Evolutionary conservation across 1,140 invertebrate species (phyloP), one percentile per base, ranked within the genome.

Genomic region (Ladona fulva): DNA sequence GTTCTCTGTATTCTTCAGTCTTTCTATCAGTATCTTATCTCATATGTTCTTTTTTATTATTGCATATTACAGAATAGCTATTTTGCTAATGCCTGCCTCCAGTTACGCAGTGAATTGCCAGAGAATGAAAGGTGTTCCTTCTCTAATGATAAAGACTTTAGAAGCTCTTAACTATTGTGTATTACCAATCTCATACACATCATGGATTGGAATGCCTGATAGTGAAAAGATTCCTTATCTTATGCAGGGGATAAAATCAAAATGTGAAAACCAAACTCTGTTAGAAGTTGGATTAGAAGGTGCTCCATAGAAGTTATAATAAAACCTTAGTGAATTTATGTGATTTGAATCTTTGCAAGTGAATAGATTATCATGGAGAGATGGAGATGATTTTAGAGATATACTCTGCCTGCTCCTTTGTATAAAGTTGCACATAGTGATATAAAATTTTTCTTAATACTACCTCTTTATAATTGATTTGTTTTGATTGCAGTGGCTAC

Each of bases 191-290:
- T 82, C 82, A 79, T 44, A 82, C 42, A 77, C 79, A 29, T 81
- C 79, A 44, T 89, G 87, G 88, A 75, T 79, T 8, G 79, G 82
- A 12, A 77, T 89, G 19, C 76, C 81, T 6, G 83, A 87, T 74
- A 82, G 86, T 78, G 86, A 88, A 83, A 87, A 85, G 80, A 83
- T 87, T 79, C 85, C 84, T 0, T 88, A 86, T 78, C 80, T 89
- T 25, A 84, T 88, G 82, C 84, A 86, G 29, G 74, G 74, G n/a
- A 77, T 79, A n/a, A 77, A 75, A 29, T 14, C 74, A 1, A 76
- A 78, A 24, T 77, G 78, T 74, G 78, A 78, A 77, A 11, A 42
- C 19, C 66, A 74, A 16, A 74, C 52, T n/a, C n/a, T 29, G 14
- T 19, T 66, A 22, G 52, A 66, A 12, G 29, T 37, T 37, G 29